These are phyloP conservation scores for Harpagoxenus sublaevis DNA, from an alignment of 2,888 invertebrate genomes.

Conservation along the genomic window DNA sequence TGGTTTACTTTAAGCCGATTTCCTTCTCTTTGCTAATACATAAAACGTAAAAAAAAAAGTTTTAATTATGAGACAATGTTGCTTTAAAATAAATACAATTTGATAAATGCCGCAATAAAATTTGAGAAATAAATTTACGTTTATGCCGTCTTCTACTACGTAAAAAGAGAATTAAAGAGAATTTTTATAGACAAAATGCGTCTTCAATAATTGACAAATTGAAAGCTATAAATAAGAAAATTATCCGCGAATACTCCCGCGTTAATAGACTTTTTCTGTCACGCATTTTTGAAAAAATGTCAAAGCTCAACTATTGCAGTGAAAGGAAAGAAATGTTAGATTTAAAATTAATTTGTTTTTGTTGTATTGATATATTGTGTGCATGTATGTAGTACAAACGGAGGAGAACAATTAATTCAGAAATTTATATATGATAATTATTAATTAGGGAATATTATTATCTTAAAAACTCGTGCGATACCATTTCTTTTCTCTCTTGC, in stretches of 20 bases:
- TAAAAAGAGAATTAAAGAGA: neutral
- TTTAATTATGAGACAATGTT: neutral
- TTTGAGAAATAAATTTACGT: neutral
- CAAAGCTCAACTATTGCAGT: neutral
- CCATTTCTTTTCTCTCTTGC: neutral
- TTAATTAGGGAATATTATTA: neutral
- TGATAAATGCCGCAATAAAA: neutral
- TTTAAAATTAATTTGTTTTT: neutral
- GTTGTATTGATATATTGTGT: neutral
- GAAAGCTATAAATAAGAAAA: neutral
- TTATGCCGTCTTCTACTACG: neutral
- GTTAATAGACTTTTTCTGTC: neutral
- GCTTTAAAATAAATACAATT: slow-evolving; percentile 1
- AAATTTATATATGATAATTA: neutral
- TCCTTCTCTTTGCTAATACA: neutral
- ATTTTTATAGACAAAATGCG: neutral
- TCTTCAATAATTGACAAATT: neutral
- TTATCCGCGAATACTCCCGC: neutral
- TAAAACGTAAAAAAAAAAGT: neutral
- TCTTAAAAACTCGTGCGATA: neutral
- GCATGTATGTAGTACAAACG: neutral
- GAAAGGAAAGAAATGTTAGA: neutral
- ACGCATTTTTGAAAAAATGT: neutral
- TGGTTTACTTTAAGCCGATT: neutral
- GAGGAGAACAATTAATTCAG: neutral